These are phyloP conservation scores for Rhopalosiphum maidis DNA, from an alignment of 1,140 invertebrate genomes.

Conservation along the genomic window DNA sequence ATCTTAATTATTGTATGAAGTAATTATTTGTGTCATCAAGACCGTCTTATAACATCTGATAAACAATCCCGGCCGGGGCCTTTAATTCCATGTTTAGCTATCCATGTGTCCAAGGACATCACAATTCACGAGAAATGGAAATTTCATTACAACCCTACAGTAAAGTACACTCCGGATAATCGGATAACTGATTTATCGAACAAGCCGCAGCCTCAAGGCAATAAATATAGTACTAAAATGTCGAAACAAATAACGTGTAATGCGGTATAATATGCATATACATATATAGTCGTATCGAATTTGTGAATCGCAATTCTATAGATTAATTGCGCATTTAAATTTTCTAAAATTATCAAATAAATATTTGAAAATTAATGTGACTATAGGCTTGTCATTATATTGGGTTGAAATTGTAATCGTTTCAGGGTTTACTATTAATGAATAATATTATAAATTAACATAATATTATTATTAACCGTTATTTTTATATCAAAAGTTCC, in stretches of 20 bases:
- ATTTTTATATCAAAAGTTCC: too few relatives aligned
- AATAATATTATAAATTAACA: background rate
- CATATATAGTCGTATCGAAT: background rate
- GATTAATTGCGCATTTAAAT: background rate
- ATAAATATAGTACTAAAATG: background rate
- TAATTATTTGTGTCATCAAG: background rate
- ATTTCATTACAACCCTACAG: conserved; percentile 15
- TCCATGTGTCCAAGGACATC: background rate
- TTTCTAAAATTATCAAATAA: background rate
- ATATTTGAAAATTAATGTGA: background rate
- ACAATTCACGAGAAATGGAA: background rate
- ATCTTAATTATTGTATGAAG: background rate
- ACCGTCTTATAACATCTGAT: background rate
- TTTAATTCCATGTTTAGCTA: conserved; percentile 9
- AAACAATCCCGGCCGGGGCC: background rate
- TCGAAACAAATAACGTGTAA: background rate
- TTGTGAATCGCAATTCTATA: background rate
- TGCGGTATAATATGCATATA: background rate
- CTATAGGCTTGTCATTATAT: background rate
- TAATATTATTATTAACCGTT: too few relatives aligned
- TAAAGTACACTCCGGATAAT: conserved; percentile 15
- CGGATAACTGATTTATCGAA: conserved; percentile 25
- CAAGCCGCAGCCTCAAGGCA: background rate
- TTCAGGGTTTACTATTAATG: background rate
- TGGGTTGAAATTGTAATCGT: background rate